These are phyloP conservation scores for Macroglossus sobrinus DNA, from an alignment of 2,113 vertebrate species.

Conservation along the genomic window DNA sequence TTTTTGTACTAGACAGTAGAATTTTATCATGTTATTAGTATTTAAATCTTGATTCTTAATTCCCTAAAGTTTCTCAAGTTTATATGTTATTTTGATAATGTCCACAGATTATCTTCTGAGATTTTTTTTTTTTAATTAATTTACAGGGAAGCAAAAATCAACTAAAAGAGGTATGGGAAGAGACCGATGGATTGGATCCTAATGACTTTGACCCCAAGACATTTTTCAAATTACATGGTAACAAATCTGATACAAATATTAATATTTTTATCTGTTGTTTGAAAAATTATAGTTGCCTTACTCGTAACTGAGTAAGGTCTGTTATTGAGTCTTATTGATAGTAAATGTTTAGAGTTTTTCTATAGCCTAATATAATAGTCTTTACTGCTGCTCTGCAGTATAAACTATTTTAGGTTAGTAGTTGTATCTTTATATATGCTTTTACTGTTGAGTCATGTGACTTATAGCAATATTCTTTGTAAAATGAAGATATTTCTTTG, in stretches of 20 bases:
- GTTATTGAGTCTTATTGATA: not conserved
- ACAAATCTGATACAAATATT: conserved; percentile 74
- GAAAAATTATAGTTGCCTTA: conserved; percentile 36
- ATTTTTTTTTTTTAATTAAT: conserved; percentile 51
- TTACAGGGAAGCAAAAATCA: conserved; percentile 97
- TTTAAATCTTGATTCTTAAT: conserved; percentile 34
- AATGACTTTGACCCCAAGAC: conserved; percentile 98
- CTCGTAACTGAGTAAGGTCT: not conserved
- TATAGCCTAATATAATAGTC: not conserved
- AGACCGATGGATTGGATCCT: conserved; percentile 96
- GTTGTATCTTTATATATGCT: not conserved
- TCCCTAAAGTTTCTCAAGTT: conserved; percentile 16
- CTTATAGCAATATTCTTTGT: not conserved
- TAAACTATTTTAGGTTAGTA: not conserved
- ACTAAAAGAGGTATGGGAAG: conserved; percentile 98
- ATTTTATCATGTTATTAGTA: conserved; percentile 45
- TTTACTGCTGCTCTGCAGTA: not conserved
- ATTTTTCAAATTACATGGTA: conserved; percentile 98
- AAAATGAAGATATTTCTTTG: conserved; percentile 21
- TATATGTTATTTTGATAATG: conserved; percentile 20
- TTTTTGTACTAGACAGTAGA: conserved; percentile 38
- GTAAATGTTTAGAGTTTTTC: not conserved
- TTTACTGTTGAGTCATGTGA: not conserved
- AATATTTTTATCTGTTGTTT: conserved; percentile 48
- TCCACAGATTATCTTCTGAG: conserved; percentile 22